These are phyloP conservation scores for Tachycineta bicolor DNA, from an alignment of 2,113 vertebrate genomes.

Conservation along the genomic window DNA sequence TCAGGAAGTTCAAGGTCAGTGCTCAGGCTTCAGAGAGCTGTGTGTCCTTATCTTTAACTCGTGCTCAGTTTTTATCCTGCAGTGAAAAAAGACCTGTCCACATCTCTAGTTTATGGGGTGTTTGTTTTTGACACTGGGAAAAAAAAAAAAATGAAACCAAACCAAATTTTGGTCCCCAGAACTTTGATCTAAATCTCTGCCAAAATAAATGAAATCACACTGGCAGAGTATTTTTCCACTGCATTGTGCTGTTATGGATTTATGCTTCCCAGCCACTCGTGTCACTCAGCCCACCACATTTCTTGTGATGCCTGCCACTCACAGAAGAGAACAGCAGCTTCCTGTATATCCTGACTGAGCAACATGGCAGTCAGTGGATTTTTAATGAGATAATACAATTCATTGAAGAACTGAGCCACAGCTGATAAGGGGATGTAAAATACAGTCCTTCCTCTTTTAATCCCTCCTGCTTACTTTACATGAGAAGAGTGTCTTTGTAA, in stretches of 20 bases:
- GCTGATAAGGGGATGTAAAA: neutral
- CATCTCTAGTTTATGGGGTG: neutral
- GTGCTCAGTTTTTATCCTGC: neutral
- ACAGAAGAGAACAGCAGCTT: neutral
- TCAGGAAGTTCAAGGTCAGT: neutral
- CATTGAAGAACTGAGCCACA: neutral
- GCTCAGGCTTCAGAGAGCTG: neutral
- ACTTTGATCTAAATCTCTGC: neutral
- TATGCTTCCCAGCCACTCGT: neutral
- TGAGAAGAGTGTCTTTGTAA: conserved; percentile 26
- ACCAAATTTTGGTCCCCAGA: neutral
- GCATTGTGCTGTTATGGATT: neutral
- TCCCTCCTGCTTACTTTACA: conserved; percentile 10
- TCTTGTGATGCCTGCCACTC: neutral
- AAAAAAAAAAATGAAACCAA: neutral
- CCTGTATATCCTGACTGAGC: neutral
- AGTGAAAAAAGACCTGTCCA: neutral
- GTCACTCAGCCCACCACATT: neutral
- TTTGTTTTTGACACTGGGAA: neutral
- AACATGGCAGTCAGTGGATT: neutral
- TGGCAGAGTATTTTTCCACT: neutral
- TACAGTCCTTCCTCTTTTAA: conserved; percentile 28
- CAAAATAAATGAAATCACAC: neutral
- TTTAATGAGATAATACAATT: neutral
- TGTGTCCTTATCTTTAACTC: neutral